Evolutionary conservation across 2,113 vertebrate species (phyloP), one percentile per base, ranked within the genome.

Genomic region (Boulengeromyrus knoepffleri): DNA sequence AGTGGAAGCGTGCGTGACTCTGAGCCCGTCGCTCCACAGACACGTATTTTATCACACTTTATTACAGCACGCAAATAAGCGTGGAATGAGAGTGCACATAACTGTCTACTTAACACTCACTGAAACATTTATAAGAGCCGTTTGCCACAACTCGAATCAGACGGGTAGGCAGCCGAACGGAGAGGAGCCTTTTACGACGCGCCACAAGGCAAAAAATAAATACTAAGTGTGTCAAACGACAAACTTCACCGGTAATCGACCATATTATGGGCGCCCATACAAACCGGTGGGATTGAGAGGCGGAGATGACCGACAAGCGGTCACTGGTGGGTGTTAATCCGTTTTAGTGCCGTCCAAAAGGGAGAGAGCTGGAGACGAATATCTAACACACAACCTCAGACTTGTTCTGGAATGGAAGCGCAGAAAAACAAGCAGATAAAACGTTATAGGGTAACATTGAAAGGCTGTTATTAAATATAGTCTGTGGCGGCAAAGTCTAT

Each of bases 91-190:
- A 94, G 95, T 92, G 95, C 94, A 96, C 96, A 96, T 96, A 96
- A 96, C 96, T 94, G 94, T 95, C 94, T 96, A 95, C 96, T 97
- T 97, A 97, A 93, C 84, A 93, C 95, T 96, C 97, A 96, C 96
- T 96, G 96, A 97, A 97, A 97, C 96, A 97, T 97, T 97, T 97
- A 97, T 97, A 97, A 97, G 96, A 96, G 96, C 96, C 95, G 96
- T 97, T 97, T 19, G 74, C 96, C 96, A 94, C 95, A 93, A 95
- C 96, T 96, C 96, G 96, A 97, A 97, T 96, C 96, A 97, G 96
- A 97, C 96, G 96, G 96, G 95, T 96, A 70, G 96, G 96, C 93
- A 92, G 95, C 96, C 96, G 96, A 96, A 96, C 96, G 95, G 94
- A 96, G 95, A 96, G 95, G 94, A 94, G 96, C 96, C 96, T 97